Base-by-base conservation (phyloP, 2,113 vertebrate genomes). In the Saguinus imperator region DNA sequence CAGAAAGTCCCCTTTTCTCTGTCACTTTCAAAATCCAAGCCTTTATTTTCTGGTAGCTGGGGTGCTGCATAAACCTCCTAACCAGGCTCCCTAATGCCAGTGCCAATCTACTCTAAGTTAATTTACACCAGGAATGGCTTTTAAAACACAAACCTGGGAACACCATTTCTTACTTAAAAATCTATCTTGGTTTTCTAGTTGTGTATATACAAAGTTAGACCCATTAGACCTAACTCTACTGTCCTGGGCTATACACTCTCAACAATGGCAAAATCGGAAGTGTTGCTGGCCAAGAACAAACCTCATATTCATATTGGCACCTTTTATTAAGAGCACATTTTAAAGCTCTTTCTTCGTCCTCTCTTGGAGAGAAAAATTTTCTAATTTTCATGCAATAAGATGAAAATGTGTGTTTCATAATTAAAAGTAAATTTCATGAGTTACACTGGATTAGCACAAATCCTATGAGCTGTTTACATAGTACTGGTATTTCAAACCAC, bases 371-470 rank as follows among this genome's bases (percentile, higher is more conserved):
- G 7, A n/a, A 52, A 84, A 55, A 27, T 73, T 93, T 95, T 90
- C 84, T 82, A 89, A 88, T 86, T 95, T 96, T 94, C 73, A 95
- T 64, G 89, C 89, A 97, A 72, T 95, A 97, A 95, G 84, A 89
- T 70, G 52, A 94, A 97, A 97, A 97, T 92, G 80, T 64, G 48
- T 90, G 52, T 97, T 97, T 95, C 88, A 92, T 98, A 97, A 98
- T 96, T 97, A 96, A 97, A 97, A 98, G 97, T 96, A 98, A 98
- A 97, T 97, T 98, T 95, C 95, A 96, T 68, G 87, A 94, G 96
- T 94, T 95, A 88, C 40, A 94, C 87, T 89, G 95, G 97, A 98
- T 97, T 95, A 97, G 84, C 20, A 97, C 75, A 95, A 97, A 97
- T 92, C 96, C 97, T 93, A 94, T 82, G 76, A 90, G 68, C 80